A percentile compares a stretch with the other conserved stretches of the same genome.
Evolutionary conservation across 2,888 invertebrate genomes (phyloP).

Genomic region (Patella caerulea): DNA sequence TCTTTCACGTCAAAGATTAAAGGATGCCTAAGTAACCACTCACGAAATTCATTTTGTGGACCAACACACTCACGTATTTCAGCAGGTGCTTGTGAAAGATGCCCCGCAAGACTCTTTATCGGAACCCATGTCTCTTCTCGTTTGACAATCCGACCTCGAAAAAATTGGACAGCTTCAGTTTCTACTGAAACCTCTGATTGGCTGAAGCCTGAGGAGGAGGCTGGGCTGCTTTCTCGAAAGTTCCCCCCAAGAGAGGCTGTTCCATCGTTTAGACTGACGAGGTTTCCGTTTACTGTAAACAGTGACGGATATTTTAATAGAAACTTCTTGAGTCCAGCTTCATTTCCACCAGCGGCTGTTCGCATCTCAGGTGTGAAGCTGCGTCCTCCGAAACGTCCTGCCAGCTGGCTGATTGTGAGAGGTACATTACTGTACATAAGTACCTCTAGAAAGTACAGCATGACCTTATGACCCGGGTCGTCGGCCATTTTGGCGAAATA

Average conservation of each 20-base stretch:
- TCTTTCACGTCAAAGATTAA: slow-evolving; percentile 71
- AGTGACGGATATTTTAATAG: slow-evolving; percentile 95
- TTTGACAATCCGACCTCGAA: slow-evolving; percentile 91
- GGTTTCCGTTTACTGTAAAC: slow-evolving; percentile 86
- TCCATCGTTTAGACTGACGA: slow-evolving; percentile 64
- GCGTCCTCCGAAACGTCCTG: slow-evolving; percentile 99
- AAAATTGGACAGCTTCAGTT: slow-evolving; percentile 97
- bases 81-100: slow-evolving; percentile 94
- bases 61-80: slow-evolving; percentile 83
- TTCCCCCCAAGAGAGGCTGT: slow-evolving; percentile 67
- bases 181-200: slow-evolving; percentile 74
- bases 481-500: slow-evolving; percentile 64
- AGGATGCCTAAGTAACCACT: slow-evolving; percentile 70
- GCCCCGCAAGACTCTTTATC: slow-evolving; percentile 95
- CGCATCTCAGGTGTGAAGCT: slow-evolving; percentile 98
- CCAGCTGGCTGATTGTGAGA: slow-evolving; percentile 95
- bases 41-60: slow-evolving; percentile 70
- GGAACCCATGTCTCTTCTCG: slow-evolving; percentile 98
- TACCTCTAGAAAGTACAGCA: slow-evolving; percentile 98
- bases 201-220: slow-evolving; percentile 53
- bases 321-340: slow-evolving; percentile 95
- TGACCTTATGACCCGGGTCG: slow-evolving; percentile 72
- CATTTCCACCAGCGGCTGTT: slow-evolving; percentile 83
- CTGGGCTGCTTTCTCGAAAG: slow-evolving; percentile 65
- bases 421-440: slow-evolving; percentile 94